Percentiles rank a stretch among this genome's conserved stretches.
These are phyloP conservation scores for Caranx melampygus DNA, from an alignment of 2,113 vertebrate species.

Conservation along the genomic window DNA sequence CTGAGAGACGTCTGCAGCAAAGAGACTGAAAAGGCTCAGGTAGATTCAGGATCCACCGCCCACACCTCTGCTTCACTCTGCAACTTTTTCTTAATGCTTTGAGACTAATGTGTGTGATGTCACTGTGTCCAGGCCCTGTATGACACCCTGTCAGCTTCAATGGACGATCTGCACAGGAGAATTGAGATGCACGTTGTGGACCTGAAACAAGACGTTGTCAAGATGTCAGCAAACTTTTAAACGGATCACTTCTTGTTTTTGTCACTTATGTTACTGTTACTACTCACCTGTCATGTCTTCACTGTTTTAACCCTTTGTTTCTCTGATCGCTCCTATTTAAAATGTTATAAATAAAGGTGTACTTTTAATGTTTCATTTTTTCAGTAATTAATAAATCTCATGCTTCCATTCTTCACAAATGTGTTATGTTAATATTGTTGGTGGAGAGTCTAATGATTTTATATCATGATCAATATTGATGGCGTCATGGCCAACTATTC, in stretches of 20 bases:
- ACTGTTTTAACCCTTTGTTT: background rate
- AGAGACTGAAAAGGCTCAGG: slow-evolving; percentile 82
- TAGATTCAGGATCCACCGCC: slow-evolving; percentile 4
- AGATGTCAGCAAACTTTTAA: slow-evolving; percentile 68
- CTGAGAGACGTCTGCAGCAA: slow-evolving; percentile 77
- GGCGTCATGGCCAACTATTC: too few species aligned
- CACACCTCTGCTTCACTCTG: background rate
- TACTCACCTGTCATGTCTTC: background rate
- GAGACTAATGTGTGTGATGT: background rate
- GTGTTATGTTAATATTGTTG: background rate
- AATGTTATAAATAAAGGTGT: background rate
- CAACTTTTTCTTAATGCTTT: too few species aligned
- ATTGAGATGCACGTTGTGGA: slow-evolving; percentile 66
- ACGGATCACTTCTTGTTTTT: background rate
- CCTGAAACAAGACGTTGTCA: slow-evolving; percentile 65
- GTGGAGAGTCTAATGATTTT: too few species aligned
- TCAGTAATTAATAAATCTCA: background rate
- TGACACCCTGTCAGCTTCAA: slow-evolving; percentile 66
- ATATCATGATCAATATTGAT: too few species aligned
- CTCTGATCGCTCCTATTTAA: slow-evolving; percentile 9
- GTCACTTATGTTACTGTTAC: background rate
- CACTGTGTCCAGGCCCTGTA: slow-evolving; percentile 73
- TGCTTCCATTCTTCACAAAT: background rate
- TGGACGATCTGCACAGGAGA: slow-evolving; percentile 77
- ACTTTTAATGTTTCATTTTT: background rate